Evolutionary conservation across 1,140 invertebrate genomes (phyloP), one percentile per base, ranked within the genome.

Genomic region (Drosophila bipectinata): DNA sequence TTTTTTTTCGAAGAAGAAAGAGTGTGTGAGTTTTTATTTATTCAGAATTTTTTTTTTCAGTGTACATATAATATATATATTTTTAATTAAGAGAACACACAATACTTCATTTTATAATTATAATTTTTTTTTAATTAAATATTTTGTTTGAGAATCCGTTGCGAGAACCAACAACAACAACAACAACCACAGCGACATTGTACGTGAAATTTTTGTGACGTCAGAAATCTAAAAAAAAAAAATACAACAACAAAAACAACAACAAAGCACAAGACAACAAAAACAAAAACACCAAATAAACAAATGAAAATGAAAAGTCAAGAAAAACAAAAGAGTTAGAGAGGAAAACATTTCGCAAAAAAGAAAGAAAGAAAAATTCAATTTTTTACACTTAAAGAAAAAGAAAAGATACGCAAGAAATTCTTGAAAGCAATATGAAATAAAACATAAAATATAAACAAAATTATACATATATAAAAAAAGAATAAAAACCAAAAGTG

Each of bases 141-240:
- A 64, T 68, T 79, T 84, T 77, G 59, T 87, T 87, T 82, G 64
- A 82, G 85, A 87, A 87, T 87, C 83, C 83, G 83, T 88, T 82
- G 83, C 83, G 83, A 87, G 75, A 72, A 74, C 61, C 74, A 54
- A 72, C 75, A 76, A 69, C 78, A 77, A 64, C 68, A 72, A 72
- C 73, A 75, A 75, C 69, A 75, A 49, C 58, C 63, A 76, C 72
- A 68, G 72, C 61, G 49, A 85, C 72, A 69, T 44, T 37, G 78
- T 81, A 79, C 72, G 77, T 75, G 56, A 73, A 81, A 87, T 87
- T 87, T 87, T 87, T 87, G 83, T 87, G 83, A 87, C 83, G 83
- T 87, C 83, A 87, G 83, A 88, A 87, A 87, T 82, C 79, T 87
- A 87, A 84, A 67, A 18, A 48, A 37, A 52, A 79, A 57, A 74